Percentiles rank a stretch among this genome's conserved stretches.
phyloP scores from a whole-genome alignment of 2,888 invertebrate genomes.

The Calameuta pallipes region DNA sequence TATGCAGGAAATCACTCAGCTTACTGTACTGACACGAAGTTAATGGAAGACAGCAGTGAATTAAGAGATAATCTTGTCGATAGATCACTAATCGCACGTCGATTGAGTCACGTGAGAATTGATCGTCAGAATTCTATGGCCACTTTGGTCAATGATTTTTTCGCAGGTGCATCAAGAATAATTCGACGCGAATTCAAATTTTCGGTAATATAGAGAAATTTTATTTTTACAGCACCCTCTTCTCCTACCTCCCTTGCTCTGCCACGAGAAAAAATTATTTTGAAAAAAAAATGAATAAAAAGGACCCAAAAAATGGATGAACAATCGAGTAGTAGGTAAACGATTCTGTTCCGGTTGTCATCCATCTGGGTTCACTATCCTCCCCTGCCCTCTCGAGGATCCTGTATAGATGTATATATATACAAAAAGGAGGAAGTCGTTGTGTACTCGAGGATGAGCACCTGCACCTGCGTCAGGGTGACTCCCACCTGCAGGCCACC shows the following conservation, averaged over 20 bases:
- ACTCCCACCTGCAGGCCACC: slow-evolving; percentile 57
- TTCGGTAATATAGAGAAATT: not conserved
- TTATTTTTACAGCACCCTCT: not conserved
- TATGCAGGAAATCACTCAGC: not conserved
- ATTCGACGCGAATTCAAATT: not conserved
- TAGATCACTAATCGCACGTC: slow-evolving; percentile 6
- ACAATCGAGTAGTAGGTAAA: not conserved
- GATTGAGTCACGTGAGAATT: not conserved
- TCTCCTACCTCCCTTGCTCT: no score
- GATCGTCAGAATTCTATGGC: not conserved
- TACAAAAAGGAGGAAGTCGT: not conserved
- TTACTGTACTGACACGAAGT: not conserved
- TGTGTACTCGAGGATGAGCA: slow-evolving; percentile 25
- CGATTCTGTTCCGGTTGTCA: not conserved
- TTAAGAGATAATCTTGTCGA: slow-evolving; percentile 15
- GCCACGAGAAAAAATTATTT: not conserved
- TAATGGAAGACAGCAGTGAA: not conserved
- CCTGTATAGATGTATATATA: not conserved
- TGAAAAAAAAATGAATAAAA: not conserved
- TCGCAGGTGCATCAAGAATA: not conserved
- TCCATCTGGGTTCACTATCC: not conserved
- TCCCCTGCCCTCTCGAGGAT: not conserved
- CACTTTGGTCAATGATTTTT: not conserved
- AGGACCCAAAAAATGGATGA: not conserved
- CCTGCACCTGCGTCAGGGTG: slow-evolving; percentile 45